Percentiles rank a stretch among this genome's conserved stretches.
Evolutionary conservation across 2,113 vertebrate species (phyloP).

Genomic region (Saimiri boliviensis): DNA sequence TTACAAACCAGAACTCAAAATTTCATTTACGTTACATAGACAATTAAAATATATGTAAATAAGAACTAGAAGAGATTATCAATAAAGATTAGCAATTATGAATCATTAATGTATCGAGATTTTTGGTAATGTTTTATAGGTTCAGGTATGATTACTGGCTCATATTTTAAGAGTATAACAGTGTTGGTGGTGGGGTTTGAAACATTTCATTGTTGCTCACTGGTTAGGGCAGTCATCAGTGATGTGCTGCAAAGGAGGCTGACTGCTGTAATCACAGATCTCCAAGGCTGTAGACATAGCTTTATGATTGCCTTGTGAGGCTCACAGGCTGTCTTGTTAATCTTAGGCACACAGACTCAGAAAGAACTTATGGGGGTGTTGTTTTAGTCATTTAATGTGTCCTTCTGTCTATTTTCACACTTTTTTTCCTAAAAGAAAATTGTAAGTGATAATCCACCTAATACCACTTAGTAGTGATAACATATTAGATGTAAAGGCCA

Average conservation of each 20-base stretch:
- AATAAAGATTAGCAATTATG: not conserved
- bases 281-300: not conserved
- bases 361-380: not conserved
- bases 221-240: not conserved
- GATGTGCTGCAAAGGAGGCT: not conserved
- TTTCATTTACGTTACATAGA: not conserved
- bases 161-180: not conserved
- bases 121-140: not conserved
- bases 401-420: not conserved
- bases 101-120: slow-evolving; percentile 1
- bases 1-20: not conserved
- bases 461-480: not conserved
- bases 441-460: not conserved
- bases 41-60: not conserved
- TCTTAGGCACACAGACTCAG: not conserved
- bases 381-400: not conserved
- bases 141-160: not conserved
- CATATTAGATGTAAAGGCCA: not conserved
- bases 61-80: not conserved
- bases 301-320: not conserved
- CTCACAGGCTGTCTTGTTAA: not conserved
- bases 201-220: not conserved
- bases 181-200: not conserved
- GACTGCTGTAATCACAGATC: not conserved
- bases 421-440: slow-evolving; percentile 20